Evolutionary conservation across 2,888 invertebrate genomes (phyloP).

Genomic region (Resseliella maxima): DNA sequence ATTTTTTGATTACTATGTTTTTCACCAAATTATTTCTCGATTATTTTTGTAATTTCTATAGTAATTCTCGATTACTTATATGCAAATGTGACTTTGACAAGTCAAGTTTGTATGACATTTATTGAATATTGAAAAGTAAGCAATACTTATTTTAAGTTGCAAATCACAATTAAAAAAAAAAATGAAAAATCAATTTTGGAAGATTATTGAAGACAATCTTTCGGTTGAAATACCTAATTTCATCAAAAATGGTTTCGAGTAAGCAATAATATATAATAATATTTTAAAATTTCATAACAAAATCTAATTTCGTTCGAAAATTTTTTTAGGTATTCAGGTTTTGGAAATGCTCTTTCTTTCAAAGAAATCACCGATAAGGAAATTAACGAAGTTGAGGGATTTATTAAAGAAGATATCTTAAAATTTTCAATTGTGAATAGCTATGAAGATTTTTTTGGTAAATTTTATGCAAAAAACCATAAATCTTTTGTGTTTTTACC

Average conservation of each 20-base stretch:
- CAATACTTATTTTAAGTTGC: no score
- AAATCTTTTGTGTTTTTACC: not conserved
- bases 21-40: no score
- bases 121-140: no score
- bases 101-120: no score
- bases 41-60: no score
- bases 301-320: no score
- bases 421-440: not conserved
- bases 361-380: not conserved
- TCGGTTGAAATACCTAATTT: not conserved
- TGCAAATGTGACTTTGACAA: no score
- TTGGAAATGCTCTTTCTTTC: not conserved
- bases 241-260: conserved; percentile 31
- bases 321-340: not conserved
- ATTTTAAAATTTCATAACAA: not conserved
- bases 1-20: no score
- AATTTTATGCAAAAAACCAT: not conserved
- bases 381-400: not conserved
- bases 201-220: not conserved
- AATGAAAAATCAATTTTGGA: not conserved
- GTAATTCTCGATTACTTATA: no score
- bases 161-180: not conserved
- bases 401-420: not conserved
- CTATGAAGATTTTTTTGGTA: not conserved
- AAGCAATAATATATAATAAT: not conserved